phyloP scores from a whole-genome alignment of 2,113 vertebrate species.

The Rhinolophus ferrumequinum region DNA sequence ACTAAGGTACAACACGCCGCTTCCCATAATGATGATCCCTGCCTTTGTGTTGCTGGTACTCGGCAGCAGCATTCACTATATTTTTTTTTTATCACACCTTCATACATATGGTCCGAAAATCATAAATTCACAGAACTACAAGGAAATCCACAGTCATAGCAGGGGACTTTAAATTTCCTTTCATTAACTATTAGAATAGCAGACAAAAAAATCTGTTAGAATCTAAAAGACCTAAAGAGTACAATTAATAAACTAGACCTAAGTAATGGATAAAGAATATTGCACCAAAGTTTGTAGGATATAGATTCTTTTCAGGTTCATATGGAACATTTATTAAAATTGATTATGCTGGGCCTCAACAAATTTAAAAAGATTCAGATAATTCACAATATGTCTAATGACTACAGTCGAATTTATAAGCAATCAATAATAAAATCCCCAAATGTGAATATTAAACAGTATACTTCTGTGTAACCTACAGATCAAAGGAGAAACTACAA shows the following conservation, averaged over 20 bases:
- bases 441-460: background rate
- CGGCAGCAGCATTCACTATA: no score
- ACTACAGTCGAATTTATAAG: background rate
- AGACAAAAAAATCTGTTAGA: background rate
- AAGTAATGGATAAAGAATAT: background rate
- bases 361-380: background rate
- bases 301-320: background rate
- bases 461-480: background rate
- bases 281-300: background rate
- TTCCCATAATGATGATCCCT: no score
- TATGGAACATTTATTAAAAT: background rate
- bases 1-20: no score
- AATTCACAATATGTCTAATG: background rate
- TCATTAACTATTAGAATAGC: background rate
- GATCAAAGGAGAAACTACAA: background rate
- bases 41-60: no score
- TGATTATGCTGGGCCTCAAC: background rate
- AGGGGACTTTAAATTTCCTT: background rate
- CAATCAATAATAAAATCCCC: background rate
- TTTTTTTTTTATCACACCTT: no score
- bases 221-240: background rate
- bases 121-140: background rate
- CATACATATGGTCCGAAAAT: no score
- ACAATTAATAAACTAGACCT: constrained; percentile 11
- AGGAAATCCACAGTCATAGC: background rate